phyloP scores from a whole-genome alignment of 2,888 invertebrate genomes.

The Drosophila longiperda region DNA sequence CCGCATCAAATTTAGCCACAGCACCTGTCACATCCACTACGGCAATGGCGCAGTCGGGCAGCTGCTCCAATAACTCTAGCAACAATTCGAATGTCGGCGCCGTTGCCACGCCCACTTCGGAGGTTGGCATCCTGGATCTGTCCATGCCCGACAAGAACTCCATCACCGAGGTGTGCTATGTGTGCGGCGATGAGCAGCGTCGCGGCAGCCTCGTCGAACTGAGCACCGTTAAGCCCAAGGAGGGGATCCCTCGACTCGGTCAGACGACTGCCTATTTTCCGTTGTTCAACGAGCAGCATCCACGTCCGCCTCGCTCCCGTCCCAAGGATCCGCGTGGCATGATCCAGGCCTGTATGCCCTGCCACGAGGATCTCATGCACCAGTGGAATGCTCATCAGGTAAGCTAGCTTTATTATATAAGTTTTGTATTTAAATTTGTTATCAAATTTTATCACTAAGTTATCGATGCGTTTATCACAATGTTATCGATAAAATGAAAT shows the following conservation, averaged over 20 bases:
- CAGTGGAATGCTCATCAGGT: constrained; percentile 95
- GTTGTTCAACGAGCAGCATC: constrained; percentile 91
- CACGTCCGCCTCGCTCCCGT: constrained; percentile 92
- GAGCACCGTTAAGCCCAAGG: constrained; percentile 88
- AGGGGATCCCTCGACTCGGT: constrained; percentile 61
- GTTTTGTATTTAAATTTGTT: background rate
- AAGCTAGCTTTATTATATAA: constrained; percentile 33
- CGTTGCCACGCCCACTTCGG: constrained; percentile 82
- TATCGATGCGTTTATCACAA: too few relatives aligned
- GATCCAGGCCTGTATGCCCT: constrained; percentile 92
- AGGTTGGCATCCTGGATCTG: constrained; percentile 93
- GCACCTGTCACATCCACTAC: constrained; percentile 41
- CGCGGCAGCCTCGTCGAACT: constrained; percentile 92
- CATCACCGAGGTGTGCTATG: constrained; percentile 94
- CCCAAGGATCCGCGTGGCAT: constrained; percentile 93
- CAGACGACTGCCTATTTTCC: constrained; percentile 90
- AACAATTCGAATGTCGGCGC: background rate
- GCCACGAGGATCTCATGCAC: constrained; percentile 93
- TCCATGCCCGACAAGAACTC: constrained; percentile 97
- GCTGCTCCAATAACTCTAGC: constrained; percentile 3
- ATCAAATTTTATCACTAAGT: too few relatives aligned
- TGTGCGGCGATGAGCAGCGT: constrained; percentile 94
- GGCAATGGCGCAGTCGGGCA: constrained; percentile 27
- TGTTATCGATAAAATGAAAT: background rate
- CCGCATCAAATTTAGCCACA: constrained; percentile 36